phyloP scores from a whole-genome alignment of 2,888 invertebrate genomes.

The Metallyticus violacea region DNA sequence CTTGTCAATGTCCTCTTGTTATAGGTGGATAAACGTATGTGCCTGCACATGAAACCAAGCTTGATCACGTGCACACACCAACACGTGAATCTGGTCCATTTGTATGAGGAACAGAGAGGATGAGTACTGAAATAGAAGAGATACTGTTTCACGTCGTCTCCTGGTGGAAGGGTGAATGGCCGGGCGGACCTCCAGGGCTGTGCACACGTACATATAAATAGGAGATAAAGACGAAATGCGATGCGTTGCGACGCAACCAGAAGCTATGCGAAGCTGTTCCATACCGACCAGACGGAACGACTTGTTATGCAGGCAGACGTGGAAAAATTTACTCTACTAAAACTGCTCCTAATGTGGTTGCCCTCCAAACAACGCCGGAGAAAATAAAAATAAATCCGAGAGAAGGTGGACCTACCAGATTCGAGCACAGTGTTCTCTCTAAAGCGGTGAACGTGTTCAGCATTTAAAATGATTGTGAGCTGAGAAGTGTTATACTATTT shows the following conservation, averaged over 20 bases:
- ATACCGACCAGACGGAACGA: background rate
- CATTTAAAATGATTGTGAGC: too few relatives aligned
- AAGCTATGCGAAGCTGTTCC: too few relatives aligned
- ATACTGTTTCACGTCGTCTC: conserved; percentile 1
- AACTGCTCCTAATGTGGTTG: background rate
- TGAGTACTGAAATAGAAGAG: conserved; percentile 21
- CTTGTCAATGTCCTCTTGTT: background rate
- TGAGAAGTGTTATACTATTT: too few relatives aligned
- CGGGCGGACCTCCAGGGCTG: background rate
- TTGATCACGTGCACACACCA: background rate
- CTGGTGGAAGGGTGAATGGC: background rate
- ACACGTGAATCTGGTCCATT: conserved; percentile 18
- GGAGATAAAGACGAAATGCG: background rate
- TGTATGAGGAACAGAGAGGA: background rate
- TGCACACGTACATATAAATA: background rate
- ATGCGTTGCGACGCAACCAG: background rate
- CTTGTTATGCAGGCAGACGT: too few relatives aligned
- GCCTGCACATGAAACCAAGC: background rate
- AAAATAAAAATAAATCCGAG: background rate
- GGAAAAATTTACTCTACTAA: background rate
- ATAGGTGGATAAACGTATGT: background rate
- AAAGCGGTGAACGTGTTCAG: too few relatives aligned
- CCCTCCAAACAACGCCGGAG: background rate
- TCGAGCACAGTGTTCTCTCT: too few relatives aligned
- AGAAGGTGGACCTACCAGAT: background rate